Conservation (phyloP, 2,797 vertebrate species). For the Amniataba percoides region DNA sequence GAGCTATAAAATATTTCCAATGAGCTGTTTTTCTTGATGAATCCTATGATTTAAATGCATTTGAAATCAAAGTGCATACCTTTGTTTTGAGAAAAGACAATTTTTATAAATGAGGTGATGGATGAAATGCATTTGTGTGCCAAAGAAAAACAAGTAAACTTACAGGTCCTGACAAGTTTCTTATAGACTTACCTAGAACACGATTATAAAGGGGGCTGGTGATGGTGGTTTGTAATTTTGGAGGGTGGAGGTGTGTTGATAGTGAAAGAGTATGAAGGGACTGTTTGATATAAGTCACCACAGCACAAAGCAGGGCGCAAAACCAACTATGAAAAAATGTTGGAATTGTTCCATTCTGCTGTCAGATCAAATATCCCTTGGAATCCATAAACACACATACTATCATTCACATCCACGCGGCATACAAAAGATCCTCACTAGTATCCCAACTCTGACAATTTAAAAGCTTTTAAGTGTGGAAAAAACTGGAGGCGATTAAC, state of each 20-base stretch:
- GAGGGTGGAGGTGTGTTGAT: conserved; percentile 15
- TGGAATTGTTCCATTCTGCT: conserved; percentile 42
- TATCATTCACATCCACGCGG: neutral
- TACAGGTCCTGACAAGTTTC: conserved; percentile 57
- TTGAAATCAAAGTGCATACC: neutral
- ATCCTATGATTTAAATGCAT: neutral
- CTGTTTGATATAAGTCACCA: conserved; percentile 30
- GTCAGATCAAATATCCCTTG: neutral
- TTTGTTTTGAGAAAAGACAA: conserved; percentile 14
- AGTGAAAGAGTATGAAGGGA: neutral
- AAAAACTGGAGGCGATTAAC: neutral
- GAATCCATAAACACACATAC: neutral
- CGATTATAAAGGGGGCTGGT: neutral
- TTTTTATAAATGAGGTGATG: conserved; percentile 29
- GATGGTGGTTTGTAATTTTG: neutral
- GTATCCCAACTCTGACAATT: neutral
- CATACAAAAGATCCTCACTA: neutral
- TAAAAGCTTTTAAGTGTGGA: neutral
- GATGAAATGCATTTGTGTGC: conserved; percentile 28
- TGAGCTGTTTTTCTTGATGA: neutral
- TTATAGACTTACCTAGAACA: conserved; percentile 25
- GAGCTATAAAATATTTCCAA: conserved; percentile 8
- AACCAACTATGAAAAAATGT: conserved; percentile 42
- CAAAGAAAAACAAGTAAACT: conserved; percentile 43
- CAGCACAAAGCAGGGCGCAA: neutral